Conservation (phyloP, 2,888 invertebrate species). For the Hofmannophila pseudospretella region DNA sequence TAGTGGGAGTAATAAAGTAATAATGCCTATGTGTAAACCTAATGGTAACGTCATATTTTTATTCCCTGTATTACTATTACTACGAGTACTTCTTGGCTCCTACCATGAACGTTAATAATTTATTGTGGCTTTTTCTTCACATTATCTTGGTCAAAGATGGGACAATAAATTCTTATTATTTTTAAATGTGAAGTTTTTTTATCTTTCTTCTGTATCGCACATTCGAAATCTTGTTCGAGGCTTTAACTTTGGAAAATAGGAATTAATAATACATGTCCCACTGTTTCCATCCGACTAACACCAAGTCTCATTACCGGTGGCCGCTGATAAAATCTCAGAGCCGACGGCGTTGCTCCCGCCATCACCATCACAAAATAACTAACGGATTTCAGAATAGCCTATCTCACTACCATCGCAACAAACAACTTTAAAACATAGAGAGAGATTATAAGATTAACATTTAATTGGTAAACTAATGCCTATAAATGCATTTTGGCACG, state of each 20-base stretch:
- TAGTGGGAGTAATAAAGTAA: background rate
- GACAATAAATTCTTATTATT: slow-evolving; percentile 6
- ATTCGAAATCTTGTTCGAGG: slow-evolving; percentile 17
- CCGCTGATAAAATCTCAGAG: slow-evolving; percentile 53
- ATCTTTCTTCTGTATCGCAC: slow-evolving; percentile 16
- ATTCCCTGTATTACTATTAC: too few species aligned
- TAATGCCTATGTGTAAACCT: too few species aligned
- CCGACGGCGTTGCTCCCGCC: slow-evolving; percentile 43
- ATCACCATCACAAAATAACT: slow-evolving; percentile 42
- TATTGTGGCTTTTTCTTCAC: too few species aligned
- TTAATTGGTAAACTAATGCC: background rate
- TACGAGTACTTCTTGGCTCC: too few species aligned
- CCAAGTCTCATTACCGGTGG: slow-evolving; percentile 61
- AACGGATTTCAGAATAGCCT: slow-evolving; percentile 31
- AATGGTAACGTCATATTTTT: too few species aligned
- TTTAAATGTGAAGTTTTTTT: slow-evolving; percentile 12
- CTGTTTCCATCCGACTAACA: slow-evolving; percentile 58
- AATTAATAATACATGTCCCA: slow-evolving; percentile 43
- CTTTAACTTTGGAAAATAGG: slow-evolving; percentile 32
- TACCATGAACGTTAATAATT: too few species aligned
- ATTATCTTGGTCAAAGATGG: background rate
- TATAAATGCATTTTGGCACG: slow-evolving; percentile 3
- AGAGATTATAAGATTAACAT: slow-evolving; percentile 4
- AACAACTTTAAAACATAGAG: slow-evolving; percentile 16
- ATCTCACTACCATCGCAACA: slow-evolving; percentile 14